Evolutionary conservation across 2,113 vertebrate species (phyloP).

Genomic region (Neotragus moschatus): DNA sequence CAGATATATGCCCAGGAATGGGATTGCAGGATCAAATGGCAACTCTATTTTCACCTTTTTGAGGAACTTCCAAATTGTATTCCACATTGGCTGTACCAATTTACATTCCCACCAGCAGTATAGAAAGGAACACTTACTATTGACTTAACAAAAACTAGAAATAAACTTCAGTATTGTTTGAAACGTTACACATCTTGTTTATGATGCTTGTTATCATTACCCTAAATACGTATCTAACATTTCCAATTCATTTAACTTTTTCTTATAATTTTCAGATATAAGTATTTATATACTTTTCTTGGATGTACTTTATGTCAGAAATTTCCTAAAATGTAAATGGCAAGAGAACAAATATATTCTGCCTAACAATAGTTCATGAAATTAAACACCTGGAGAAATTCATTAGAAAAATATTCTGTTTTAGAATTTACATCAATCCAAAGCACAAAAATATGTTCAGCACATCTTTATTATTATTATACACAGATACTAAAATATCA

Average conservation of each 20-base stretch:
- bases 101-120: neutral
- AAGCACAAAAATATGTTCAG: neutral
- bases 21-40: neutral
- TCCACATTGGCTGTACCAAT: neutral
- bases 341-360: neutral
- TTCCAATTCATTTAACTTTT: neutral
- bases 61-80: neutral
- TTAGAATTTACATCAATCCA: neutral
- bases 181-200: neutral
- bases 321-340: neutral
- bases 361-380: neutral
- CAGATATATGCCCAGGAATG: neutral
- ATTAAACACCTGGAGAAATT: neutral
- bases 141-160: neutral
- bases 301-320: neutral
- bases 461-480: neutral
- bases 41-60: neutral
- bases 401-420: neutral
- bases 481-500: neutral
- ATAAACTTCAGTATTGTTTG: neutral
- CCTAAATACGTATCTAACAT: neutral
- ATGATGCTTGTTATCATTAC: neutral
- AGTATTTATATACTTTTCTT: neutral
- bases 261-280: neutral
- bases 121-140: neutral